Conservation (phyloP, 2,888 invertebrate species). For the Halictus ligatus region DNA sequence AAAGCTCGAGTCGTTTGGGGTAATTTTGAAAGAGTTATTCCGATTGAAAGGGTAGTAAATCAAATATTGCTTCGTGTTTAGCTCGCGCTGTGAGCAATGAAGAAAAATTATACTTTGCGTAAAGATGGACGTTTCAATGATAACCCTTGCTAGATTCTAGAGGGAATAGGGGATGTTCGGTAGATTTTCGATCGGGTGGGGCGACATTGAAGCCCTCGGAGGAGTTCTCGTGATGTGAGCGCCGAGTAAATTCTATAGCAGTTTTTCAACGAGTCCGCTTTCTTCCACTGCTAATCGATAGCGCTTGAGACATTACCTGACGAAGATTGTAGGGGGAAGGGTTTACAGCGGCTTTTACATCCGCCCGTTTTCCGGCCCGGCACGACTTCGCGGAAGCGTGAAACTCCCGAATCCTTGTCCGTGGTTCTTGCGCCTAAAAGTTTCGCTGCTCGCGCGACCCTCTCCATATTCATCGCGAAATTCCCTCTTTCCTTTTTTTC, state of each 20-base stretch:
- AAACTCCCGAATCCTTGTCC: constrained; percentile 66
- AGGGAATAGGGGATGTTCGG: neutral
- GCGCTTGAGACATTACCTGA: constrained; percentile 73
- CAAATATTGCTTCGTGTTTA: no score
- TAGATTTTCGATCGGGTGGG: neutral
- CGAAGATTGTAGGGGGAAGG: constrained; percentile 68
- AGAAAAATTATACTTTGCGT: no score
- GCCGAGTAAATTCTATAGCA: neutral
- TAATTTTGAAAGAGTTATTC: neutral
- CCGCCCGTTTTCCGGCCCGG: constrained; percentile 67
- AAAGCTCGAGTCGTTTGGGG: neutral
- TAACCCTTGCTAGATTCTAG: neutral
- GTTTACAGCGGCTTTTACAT: constrained; percentile 70
- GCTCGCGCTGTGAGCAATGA: no score
- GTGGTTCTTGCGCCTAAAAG: constrained; percentile 53
- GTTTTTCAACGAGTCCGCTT: constrained; percentile 30
- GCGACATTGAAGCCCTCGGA: neutral
- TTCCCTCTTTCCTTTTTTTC: neutral
- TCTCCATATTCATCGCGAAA: constrained; percentile 24
- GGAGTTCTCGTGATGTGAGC: neutral
- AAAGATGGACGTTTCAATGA: no score
- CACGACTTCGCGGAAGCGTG: constrained; percentile 76
- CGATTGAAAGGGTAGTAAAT: no score
- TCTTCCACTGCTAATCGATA: constrained; percentile 72
- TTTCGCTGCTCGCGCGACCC: constrained; percentile 38